phyloP scores from a whole-genome alignment of 2,113 vertebrate genomes.

The Sander lucioperca region DNA sequence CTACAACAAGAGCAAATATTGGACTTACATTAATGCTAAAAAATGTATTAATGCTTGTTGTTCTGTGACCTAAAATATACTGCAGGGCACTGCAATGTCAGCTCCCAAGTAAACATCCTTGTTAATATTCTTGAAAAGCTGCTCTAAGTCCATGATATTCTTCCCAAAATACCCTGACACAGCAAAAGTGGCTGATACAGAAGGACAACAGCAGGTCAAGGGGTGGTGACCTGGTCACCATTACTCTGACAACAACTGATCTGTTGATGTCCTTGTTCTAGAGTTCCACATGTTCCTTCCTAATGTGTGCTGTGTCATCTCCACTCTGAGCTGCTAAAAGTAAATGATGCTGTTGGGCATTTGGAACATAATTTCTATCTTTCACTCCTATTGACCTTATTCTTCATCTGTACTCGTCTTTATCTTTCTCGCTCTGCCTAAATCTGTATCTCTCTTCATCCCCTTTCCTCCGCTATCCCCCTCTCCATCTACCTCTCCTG shows the following conservation, averaged over 20 bases:
- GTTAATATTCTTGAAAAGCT: slow-evolving; percentile 15
- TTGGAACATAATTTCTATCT: slow-evolving; percentile 16
- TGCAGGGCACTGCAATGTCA: slow-evolving; percentile 54
- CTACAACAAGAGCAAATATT: neutral
- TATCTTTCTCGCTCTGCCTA: slow-evolving; percentile 13
- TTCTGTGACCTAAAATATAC: slow-evolving; percentile 40
- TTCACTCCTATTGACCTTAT: slow-evolving; percentile 15
- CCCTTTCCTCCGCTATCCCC: neutral
- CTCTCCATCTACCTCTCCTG: slow-evolving; percentile 12
- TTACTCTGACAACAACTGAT: slow-evolving; percentile 32
- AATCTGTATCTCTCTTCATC: slow-evolving; percentile 17
- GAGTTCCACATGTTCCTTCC: slow-evolving; percentile 23
- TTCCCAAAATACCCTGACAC: slow-evolving; percentile 27
- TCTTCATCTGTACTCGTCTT: slow-evolving; percentile 16
- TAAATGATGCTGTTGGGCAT: neutral
- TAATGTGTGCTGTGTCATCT: neutral
- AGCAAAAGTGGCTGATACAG: slow-evolving; percentile 16
- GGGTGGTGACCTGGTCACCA: slow-evolving; percentile 17
- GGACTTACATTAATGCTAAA: neutral
- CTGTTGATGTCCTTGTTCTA: slow-evolving; percentile 7
- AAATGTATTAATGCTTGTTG: too few species aligned
- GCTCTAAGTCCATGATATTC: slow-evolving; percentile 1
- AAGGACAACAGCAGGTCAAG: slow-evolving; percentile 25
- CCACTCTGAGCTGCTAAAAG: neutral
- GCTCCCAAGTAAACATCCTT: slow-evolving; percentile 18